A percentile compares a stretch with the other conserved stretches of the same genome.
These are phyloP conservation scores for Chironomus tepperi DNA, from an alignment of 1,140 invertebrate species.

Conservation along the genomic window DNA sequence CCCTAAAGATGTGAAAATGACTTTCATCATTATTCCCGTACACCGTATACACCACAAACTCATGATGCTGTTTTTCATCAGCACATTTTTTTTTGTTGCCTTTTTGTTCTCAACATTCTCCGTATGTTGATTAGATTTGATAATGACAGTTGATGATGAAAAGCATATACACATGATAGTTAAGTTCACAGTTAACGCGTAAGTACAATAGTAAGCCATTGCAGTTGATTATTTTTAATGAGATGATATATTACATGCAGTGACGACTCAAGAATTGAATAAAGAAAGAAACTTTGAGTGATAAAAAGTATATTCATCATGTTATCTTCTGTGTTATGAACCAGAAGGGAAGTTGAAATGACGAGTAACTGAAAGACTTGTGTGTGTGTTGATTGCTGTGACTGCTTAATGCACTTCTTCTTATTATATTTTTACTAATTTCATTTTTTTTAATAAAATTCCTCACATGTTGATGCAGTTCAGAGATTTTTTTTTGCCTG, in stretches of 20 bases:
- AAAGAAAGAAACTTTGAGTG: background rate
- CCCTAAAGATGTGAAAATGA: background rate
- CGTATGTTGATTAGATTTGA: constrained; percentile 21
- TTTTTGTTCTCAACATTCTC: background rate
- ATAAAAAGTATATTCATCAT: constrained; percentile 3
- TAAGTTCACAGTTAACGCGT: background rate
- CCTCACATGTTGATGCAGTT: constrained; percentile 5
- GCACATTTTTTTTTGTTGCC: background rate
- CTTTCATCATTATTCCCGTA: background rate
- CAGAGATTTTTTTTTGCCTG: background rate
- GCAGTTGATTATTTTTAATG: constrained; percentile 19
- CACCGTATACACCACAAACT: background rate
- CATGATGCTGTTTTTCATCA: background rate
- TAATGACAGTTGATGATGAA: background rate
- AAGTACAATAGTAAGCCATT: background rate
- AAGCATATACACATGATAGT: background rate
- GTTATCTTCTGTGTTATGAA: background rate
- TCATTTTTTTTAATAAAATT: constrained; percentile 8
- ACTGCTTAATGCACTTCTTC: background rate
- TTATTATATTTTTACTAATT: background rate
- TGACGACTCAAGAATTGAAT: background rate
- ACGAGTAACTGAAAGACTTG: background rate
- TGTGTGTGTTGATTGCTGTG: background rate
- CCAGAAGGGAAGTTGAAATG: background rate
- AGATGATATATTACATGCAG: constrained; percentile 19